These are phyloP conservation scores for Dipodomys spectabilis DNA, from an alignment of 2,113 vertebrate genomes.

Conservation along the genomic window DNA sequence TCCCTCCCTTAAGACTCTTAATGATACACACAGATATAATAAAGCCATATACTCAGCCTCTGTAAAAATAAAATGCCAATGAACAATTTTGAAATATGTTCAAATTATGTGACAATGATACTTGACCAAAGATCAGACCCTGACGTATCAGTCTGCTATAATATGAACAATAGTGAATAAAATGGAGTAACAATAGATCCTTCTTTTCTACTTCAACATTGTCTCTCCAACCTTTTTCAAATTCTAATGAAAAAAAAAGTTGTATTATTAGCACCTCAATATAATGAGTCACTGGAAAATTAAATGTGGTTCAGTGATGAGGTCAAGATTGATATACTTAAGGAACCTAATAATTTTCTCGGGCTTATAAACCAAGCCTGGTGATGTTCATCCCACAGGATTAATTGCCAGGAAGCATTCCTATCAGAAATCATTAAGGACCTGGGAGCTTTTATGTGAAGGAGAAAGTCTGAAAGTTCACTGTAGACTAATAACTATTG, in stretches of 20 bases:
- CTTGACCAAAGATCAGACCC: neutral
- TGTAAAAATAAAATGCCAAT: conserved; percentile 34
- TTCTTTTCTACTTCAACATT: neutral
- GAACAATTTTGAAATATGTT: conserved; percentile 34
- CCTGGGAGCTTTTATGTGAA: conserved; percentile 53
- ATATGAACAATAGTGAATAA: neutral
- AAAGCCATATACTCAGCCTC: conserved; percentile 21
- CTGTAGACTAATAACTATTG: conserved; percentile 37
- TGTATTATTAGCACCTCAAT: conserved; percentile 13
- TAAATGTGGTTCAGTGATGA: conserved; percentile 28
- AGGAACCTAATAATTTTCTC: conserved; percentile 45
- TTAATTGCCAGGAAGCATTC: conserved; percentile 51
- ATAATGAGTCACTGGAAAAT: conserved; percentile 16
- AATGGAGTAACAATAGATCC: neutral
- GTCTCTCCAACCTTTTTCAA: neutral
- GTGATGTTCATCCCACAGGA: conserved; percentile 20
- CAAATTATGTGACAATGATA: conserved; percentile 1
- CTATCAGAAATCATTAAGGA: conserved; percentile 68
- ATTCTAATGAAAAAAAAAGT: conserved; percentile 32
- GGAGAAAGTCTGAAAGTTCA: conserved; percentile 17
- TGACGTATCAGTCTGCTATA: neutral
- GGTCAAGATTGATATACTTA: conserved; percentile 65
- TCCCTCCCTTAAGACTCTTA: neutral
- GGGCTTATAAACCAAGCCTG: conserved; percentile 43
- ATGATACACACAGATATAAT: neutral